These are phyloP conservation scores for Zophobas atratus DNA, from an alignment of 1,140 invertebrate species.

Conservation along the genomic window DNA sequence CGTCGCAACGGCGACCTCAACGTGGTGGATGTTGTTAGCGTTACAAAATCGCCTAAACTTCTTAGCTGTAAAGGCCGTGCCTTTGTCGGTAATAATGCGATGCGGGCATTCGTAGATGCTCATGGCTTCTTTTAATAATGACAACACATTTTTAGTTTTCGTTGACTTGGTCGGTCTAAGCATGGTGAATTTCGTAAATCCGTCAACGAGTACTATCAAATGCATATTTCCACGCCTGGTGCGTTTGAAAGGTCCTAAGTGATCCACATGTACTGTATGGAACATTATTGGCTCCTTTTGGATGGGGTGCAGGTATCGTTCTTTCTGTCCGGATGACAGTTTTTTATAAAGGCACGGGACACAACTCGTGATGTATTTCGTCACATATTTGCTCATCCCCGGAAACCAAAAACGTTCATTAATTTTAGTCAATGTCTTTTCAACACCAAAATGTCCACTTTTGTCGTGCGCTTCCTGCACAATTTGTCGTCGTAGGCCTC, in stretches of 20 bases:
- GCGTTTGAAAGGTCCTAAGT: conserved; percentile 59
- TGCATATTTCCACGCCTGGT: conserved; percentile 47
- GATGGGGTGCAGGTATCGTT: conserved; percentile 61
- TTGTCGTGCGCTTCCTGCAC: conserved; percentile 62
- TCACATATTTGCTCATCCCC: conserved; percentile 59
- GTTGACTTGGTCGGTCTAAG: conserved; percentile 55
- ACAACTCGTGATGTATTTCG: conserved; percentile 10
- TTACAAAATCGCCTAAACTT: conserved; percentile 1
- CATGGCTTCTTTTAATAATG: conserved; percentile 8
- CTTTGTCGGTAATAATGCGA: conserved; percentile 62
- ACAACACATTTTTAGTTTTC: conserved; percentile 23
- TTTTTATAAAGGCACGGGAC: neutral
- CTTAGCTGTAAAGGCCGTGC: neutral
- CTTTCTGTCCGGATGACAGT: neutral
- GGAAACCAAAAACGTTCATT: conserved; percentile 63
- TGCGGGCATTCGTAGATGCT: conserved; percentile 64
- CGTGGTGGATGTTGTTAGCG: conserved; percentile 44
- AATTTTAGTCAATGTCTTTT: conserved; percentile 61
- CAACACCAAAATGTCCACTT: conserved; percentile 61
- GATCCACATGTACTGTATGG: conserved; percentile 64
- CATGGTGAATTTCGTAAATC: conserved; percentile 59
- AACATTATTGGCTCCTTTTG: conserved; percentile 60
- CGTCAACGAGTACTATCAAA: conserved; percentile 59
- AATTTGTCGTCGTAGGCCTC: conserved; percentile 59
- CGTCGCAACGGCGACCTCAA: conserved; percentile 59